Base-by-base conservation (phyloP, 2,888 invertebrate genomes). In the Platycheirus rosarum region DNA sequence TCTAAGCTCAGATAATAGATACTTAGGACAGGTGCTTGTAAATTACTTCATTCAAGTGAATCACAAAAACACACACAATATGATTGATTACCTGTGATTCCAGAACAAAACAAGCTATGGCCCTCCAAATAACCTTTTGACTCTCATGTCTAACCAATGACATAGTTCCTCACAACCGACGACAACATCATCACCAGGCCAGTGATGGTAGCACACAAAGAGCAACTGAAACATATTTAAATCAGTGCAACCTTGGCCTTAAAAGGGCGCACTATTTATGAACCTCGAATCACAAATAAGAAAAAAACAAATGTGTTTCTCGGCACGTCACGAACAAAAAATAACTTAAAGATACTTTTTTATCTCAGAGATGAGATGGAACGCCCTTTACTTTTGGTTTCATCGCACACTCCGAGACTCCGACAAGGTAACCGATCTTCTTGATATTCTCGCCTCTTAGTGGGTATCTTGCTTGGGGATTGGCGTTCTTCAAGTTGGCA, bases 191-290 rank as follows among this genome's bases (percentile, higher is more conserved):
- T 51, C 32, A 32, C 16, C 16, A 51, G 11, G n/a, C n/a, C 29
- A 35, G 1, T 14, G 44, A 53, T 18, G 3, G 9, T 8, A 11
- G 0, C 20, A 13, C 23, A 37, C 35, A 14, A 1, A 2, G 18
- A 16, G n/a, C 6, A 55, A 13, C n/a, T 32, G 1, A 18, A 18
- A 18, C 18, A 23, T 42, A 42, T 16, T 42, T 2, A 40, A 11
- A 11, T 14, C 16, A 35, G 8, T 35, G 16, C 6, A 70, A 57
- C 76, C 70, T 77, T 70, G 70, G 76, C 70, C 57, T 65, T 70
- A 65, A 77, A 77, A 77, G 65, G 70, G 65, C 65, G 14, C 32
- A n/a, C 26, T 8, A 29, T 8, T 29, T 55, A 14, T 55, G 26
- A 11, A 18, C 57, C 11, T 60, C 16, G 0, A 9, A 11, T n/a